Base-by-base conservation (phyloP, 2,797 vertebrate species). In the Lutra lutra region DNA sequence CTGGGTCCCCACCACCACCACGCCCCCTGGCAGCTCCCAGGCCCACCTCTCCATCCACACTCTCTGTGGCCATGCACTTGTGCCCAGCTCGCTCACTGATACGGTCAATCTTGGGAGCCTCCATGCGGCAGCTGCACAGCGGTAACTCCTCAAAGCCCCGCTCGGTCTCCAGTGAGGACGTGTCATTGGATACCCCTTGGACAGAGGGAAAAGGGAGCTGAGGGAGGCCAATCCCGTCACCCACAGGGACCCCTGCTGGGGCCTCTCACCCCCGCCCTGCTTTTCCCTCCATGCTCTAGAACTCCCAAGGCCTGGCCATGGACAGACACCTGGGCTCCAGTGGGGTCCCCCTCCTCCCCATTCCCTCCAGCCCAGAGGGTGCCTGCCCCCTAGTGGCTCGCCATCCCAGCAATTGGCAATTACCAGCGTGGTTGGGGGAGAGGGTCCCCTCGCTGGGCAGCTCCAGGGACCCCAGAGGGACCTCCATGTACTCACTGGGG, bases 111-210 rank as follows among this genome's bases (percentile, higher is more conserved):
- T 99, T 99, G 2, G 99, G 99, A 0, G 99, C 99, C 98, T 99
- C 99, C 99, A 99, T 99, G 96, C 99, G 99, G 98, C 99, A 99
- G 98, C 99, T 99, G 97, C 99, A 99, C 73, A 99, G 98, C 7
- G 99, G 99, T 88, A 99, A 98, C 98, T 99, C 99, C 98, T 99
- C 99, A 97, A 99, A 99, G 1, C 98, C 98, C 0, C 99, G 99
- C 97, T 99, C 99, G 0, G 99, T 99, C 98, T 99, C 99, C 89
- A 99, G 99, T 0, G 99, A 99, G 56, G 99, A 99, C 0, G 99
- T 99, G 78, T 99, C 99, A 5, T 99, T 99, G 98, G 98, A 98
- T 17, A 98, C 98, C 11, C 98, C 98, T 99, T 89, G 75, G 89
- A 43, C 3, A 32, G 70, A 95, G 56, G 46, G 60, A 46, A 82